phyloP scores from a whole-genome alignment of 37 sponge, comb jelly and placozoan species.

The Spongia lamella region DNA sequence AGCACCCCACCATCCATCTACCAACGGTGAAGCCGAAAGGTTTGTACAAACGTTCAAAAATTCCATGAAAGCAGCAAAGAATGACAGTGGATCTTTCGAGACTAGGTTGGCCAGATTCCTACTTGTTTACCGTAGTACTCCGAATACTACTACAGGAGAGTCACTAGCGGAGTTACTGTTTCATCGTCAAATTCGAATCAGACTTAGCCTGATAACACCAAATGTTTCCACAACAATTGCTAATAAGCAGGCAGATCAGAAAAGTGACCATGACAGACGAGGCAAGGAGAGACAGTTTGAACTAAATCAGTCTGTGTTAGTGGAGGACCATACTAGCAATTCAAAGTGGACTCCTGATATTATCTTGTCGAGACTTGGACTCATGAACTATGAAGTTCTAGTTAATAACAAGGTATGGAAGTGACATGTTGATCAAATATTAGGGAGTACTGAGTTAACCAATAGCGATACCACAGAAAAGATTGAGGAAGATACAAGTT shows the following conservation, averaged over 20 bases:
- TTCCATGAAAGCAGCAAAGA: constrained; percentile 4
- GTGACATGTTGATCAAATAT: constrained; percentile 12
- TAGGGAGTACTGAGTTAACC: background rate
- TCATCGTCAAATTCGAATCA: background rate
- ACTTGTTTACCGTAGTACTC: constrained; percentile 2
- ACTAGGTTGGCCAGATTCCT: background rate
- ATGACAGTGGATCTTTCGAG: background rate
- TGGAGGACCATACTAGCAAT: background rate
- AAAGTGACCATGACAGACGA: background rate
- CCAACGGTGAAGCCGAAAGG: constrained; percentile 30
- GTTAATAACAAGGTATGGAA: constrained; percentile 1
- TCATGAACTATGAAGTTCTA: constrained; percentile 3
- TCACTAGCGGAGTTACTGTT: constrained; percentile 15
- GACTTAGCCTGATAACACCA: constrained; percentile 1
- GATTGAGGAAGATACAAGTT: no score
- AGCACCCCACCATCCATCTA: constrained; percentile 24
- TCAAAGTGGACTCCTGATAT: constrained; percentile 7
- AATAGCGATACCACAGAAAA: background rate
- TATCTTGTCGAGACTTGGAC: background rate
- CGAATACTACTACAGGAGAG: constrained; percentile 4
- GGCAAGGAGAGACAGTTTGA: constrained; percentile 3
- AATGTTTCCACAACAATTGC: background rate
- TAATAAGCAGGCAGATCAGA: constrained; percentile 11
- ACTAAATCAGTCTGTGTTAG: constrained; percentile 8
- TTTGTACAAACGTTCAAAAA: constrained; percentile 15